phyloP scores from a whole-genome alignment of 2,797 vertebrate genomes.

The Anguilla marmorata region DNA sequence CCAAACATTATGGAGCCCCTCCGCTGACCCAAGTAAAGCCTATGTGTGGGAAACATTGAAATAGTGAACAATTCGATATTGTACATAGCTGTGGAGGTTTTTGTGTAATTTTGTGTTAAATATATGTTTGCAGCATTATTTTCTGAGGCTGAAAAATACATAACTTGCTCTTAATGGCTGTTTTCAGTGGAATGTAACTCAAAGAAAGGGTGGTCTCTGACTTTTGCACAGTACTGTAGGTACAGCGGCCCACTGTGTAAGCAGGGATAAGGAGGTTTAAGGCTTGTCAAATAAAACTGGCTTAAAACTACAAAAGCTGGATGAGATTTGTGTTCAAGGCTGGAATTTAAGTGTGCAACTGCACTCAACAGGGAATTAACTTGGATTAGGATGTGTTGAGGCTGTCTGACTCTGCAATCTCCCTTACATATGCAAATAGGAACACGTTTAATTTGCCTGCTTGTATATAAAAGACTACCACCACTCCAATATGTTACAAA shows the following conservation, averaged over 20 bases:
- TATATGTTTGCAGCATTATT: too few species aligned
- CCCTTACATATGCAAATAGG: not conserved
- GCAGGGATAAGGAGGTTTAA: not conserved
- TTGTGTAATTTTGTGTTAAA: too few species aligned
- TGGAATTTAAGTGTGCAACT: slow-evolving; percentile 1
- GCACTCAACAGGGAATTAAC: not conserved
- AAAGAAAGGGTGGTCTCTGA: too few species aligned
- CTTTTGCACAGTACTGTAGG: not conserved
- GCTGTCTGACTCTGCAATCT: not conserved
- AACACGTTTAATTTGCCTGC: too few species aligned
- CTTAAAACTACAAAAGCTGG: not conserved
- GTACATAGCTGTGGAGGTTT: too few species aligned
- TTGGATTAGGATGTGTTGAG: not conserved
- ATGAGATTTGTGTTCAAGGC: slow-evolving; percentile 14
- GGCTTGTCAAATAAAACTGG: slow-evolving; percentile 9
- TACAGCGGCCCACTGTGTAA: not conserved
- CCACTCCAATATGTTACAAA: not conserved
- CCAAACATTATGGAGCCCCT: too few species aligned
- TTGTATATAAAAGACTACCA: not conserved
- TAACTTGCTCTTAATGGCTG: not conserved
- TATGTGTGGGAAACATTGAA: too few species aligned
- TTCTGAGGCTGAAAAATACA: too few species aligned
- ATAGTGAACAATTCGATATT: too few species aligned
- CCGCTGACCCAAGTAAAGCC: too few species aligned
- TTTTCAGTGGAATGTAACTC: not conserved